phyloP scores from a whole-genome alignment of 2,797 vertebrate genomes.

The Galago senegalensis region DNA sequence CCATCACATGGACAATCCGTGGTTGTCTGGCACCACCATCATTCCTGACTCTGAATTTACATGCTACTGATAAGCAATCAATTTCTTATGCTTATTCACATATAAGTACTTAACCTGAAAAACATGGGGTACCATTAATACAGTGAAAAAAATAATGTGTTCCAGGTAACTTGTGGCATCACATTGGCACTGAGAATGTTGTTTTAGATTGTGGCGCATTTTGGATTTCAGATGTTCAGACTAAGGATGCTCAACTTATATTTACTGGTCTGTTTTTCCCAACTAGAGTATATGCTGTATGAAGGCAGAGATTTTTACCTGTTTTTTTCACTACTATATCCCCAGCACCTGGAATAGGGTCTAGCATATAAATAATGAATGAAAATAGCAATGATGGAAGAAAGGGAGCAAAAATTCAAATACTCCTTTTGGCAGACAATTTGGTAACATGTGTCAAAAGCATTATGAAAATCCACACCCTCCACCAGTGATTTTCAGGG shows the following conservation, averaged over 20 bases:
- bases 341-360: background rate
- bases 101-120: background rate
- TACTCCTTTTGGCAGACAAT: slow-evolving; percentile 30
- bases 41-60: background rate
- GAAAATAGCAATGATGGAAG: background rate
- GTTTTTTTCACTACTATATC: slow-evolving; percentile 7
- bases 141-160: background rate
- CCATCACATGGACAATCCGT: background rate
- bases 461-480: background rate
- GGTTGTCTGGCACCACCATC: background rate
- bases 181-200: no score
- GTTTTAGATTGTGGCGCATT: background rate
- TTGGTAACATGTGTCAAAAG: background rate
- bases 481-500: no score
- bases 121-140: background rate
- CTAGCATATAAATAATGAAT: background rate
- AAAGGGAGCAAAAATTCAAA: slow-evolving; percentile 9
- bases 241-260: background rate
- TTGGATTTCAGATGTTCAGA: background rate
- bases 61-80: background rate
- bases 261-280: background rate
- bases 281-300: background rate
- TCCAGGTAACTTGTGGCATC: background rate
- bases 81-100: background rate
- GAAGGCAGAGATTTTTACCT: slow-evolving; percentile 23